These are phyloP conservation scores for Sarcophaga carnaria DNA, from an alignment of 2,888 invertebrate species.

Conservation along the genomic window DNA sequence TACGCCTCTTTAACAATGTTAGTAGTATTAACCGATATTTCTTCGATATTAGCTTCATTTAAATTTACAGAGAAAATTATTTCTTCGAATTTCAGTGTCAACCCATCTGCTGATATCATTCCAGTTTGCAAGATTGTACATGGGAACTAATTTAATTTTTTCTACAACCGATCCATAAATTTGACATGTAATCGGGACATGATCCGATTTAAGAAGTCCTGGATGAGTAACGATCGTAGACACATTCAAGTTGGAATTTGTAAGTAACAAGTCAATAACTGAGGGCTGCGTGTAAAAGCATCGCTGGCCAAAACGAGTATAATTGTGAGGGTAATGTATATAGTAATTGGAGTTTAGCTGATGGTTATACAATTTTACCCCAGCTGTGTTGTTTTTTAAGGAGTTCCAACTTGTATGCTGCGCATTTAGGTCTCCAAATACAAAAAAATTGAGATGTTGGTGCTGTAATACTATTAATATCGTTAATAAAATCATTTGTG, in stretches of 20 bases:
- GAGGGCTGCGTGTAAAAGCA: neutral
- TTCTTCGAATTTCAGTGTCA: too few species aligned
- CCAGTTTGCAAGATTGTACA: conserved; percentile 4
- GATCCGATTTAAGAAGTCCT: conserved; percentile 5
- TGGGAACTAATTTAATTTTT: neutral
- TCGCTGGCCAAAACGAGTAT: neutral
- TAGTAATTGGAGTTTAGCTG: neutral
- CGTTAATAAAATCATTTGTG: neutral
- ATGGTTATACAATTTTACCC: neutral
- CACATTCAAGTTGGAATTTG: neutral
- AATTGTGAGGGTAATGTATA: conserved; percentile 5
- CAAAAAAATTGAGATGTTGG: neutral
- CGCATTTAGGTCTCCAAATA: conserved; percentile 27
- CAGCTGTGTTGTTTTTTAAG: neutral
- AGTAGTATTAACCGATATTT: too few species aligned
- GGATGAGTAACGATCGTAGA: neutral
- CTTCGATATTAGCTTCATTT: neutral
- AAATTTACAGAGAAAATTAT: too few species aligned
- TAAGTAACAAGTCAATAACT: neutral
- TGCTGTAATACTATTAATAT: conserved; percentile 1
- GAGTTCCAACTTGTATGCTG: conserved; percentile 7
- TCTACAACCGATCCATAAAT: neutral
- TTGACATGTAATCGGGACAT: neutral
- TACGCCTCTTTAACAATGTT: too few species aligned
- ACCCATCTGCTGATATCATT: conserved; percentile 1